Percentiles rank a stretch among this genome's conserved stretches.
phyloP scores from a whole-genome alignment of 2,888 invertebrate genomes.

The Pyrocoelia pectoralis region DNA sequence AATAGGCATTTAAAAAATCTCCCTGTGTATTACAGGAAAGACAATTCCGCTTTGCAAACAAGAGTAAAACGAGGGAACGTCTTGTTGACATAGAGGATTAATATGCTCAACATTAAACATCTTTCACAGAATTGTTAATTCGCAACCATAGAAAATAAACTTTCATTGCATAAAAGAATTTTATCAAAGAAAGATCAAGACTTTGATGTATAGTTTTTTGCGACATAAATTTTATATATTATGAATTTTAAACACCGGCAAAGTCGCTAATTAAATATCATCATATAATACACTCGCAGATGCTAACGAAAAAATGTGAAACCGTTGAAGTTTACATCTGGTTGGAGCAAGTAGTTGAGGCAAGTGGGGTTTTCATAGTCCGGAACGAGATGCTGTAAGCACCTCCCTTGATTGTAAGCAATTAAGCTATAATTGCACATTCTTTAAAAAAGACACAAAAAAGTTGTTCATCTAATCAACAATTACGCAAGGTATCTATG shows the following conservation, averaged over 20 bases:
- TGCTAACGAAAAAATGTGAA: slow-evolving; percentile 48
- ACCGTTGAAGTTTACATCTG: slow-evolving; percentile 43
- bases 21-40: too few relatives aligned
- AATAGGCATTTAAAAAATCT: too few relatives aligned
- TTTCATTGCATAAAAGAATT: not conserved
- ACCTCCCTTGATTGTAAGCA: slow-evolving; percentile 14
- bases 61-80: too few relatives aligned
- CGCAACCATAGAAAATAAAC: not conserved
- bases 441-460: slow-evolving; percentile 20
- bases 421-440: slow-evolving; percentile 30
- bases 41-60: too few relatives aligned
- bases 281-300: slow-evolving; percentile 40
- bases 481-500: not conserved
- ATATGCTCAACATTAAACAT: too few relatives aligned
- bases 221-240: not conserved
- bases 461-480: slow-evolving; percentile 1
- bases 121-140: slow-evolving; percentile 1
- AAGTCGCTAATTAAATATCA: slow-evolving; percentile 42
- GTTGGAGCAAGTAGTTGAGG: slow-evolving; percentile 30
- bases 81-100: too few relatives aligned
- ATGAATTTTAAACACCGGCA: slow-evolving; percentile 16
- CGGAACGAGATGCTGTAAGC: slow-evolving; percentile 27
- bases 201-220: not conserved
- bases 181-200: not conserved
- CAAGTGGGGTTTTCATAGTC: slow-evolving; percentile 29